Base-by-base conservation (phyloP, 1,140 invertebrate species). In the Nomia melanderi region DNA sequence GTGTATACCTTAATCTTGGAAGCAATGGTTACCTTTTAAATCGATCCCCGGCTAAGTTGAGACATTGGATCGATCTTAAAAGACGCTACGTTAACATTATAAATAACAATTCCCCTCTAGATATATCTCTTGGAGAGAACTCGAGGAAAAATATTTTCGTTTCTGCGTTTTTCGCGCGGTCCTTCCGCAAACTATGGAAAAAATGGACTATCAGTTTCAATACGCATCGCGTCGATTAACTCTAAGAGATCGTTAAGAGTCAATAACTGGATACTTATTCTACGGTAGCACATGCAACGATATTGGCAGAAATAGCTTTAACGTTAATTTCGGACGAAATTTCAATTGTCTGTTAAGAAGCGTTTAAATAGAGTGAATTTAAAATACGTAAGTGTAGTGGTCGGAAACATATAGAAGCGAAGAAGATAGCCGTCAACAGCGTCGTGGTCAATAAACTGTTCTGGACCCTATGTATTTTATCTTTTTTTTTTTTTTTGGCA, bases 391-490 rank as follows among this genome's bases (percentile, higher is more conserved):
- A 2, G 9, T 59, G 57, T 56, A 17, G 31, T 44, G 64, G 23
- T 62, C 57, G 70, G 41, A 36, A 63, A 59, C 27, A 17, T 31
- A 20, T 31, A 57, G 25, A 57, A 57, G 54, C 54, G 53, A 56
- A n/a, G 23, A 50, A 31, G 27, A 31, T 75, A 75, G 53, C 69
- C 73, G 12, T 69, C 14, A 47, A 69, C 7, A 69, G 5, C 47
- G 25, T 69, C 44, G 31, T 65, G 31, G 23, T 23, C 27, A 57
- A 50, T 31, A 67, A 75, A 36, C 72, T 57, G 53, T 66, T 57
- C 56, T 83, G 81, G 81, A 83, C 79, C 81, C 81, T 82, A 83
- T 75, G 54, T 44, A 17, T 4, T 44, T 44, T 44, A 44, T 14
- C 39, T 36, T 14, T 69, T n/a, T n/a, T 56, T 62, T 56, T 60